Conservation (phyloP, 2,797 vertebrate species). For the Chrosomus eos region DNA sequence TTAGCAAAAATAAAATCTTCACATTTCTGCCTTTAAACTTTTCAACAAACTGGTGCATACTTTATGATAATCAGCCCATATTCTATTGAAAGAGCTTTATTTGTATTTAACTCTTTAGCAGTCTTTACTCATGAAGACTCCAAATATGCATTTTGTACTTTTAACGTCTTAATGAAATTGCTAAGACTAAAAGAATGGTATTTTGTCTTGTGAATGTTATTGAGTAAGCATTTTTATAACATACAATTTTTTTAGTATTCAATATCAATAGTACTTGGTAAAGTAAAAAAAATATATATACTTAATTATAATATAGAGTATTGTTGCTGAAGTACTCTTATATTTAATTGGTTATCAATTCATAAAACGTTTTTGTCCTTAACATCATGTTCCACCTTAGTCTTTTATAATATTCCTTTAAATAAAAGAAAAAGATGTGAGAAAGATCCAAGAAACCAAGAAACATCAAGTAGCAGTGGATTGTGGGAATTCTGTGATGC, state of each 20-base stretch:
- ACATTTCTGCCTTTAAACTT: neutral
- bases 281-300: neutral
- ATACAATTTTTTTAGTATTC: neutral
- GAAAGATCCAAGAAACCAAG: neutral
- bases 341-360: neutral
- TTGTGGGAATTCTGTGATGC: neutral
- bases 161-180: neutral
- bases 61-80: neutral
- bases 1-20: neutral
- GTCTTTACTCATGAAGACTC: too few species aligned
- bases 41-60: neutral
- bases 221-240: neutral
- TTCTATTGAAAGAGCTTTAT: neutral
- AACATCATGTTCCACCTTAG: neutral
- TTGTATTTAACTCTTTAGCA: neutral
- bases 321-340: neutral
- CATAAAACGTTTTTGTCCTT: neutral
- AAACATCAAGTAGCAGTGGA: neutral
- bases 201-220: neutral
- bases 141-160: neutral
- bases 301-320: neutral
- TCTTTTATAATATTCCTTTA: neutral
- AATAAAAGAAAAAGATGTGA: neutral
- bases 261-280: neutral
- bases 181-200: neutral